phyloP scores from a whole-genome alignment of 37 sponge, comb jelly and placozoan species.

The Chondrilla cf. caribensis region DNA sequence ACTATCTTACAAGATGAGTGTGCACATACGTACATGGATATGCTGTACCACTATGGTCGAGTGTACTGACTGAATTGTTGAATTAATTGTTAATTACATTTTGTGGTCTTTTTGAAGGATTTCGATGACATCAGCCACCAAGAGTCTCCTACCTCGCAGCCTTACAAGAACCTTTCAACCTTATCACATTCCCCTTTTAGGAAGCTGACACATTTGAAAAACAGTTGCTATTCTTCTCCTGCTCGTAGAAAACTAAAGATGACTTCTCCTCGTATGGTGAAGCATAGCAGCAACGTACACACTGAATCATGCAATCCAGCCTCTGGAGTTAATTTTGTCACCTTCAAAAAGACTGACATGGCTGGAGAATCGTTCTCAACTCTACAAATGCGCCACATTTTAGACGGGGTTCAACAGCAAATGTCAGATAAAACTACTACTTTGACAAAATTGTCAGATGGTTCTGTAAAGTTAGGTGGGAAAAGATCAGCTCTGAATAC shows the following conservation, averaged over 20 bases:
- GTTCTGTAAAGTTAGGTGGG: no score
- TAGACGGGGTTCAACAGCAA: neutral
- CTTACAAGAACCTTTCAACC: neutral
- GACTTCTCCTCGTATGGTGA: neutral
- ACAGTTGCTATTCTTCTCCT: constrained; percentile 9
- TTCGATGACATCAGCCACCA: no score
- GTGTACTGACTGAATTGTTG: no score
- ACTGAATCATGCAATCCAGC: neutral
- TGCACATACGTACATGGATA: no score
- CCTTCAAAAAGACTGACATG: neutral
- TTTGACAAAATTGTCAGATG: no score
- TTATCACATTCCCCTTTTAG: constrained; percentile 3
- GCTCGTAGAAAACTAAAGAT: neutral
- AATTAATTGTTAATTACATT: no score
- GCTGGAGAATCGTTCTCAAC: constrained; percentile 14
- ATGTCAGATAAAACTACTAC: no score
- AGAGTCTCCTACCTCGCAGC: neutral
- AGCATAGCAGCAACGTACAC: neutral
- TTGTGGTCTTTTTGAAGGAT: no score
- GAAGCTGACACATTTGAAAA: constrained; percentile 24
- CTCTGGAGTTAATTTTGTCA: neutral
- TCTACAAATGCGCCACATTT: neutral
- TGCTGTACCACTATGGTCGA: no score
- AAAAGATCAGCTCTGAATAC: no score
- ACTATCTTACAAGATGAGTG: no score